Conservation (phyloP, 1,140 invertebrate species). For the Caenorhabditis remanei region DNA sequence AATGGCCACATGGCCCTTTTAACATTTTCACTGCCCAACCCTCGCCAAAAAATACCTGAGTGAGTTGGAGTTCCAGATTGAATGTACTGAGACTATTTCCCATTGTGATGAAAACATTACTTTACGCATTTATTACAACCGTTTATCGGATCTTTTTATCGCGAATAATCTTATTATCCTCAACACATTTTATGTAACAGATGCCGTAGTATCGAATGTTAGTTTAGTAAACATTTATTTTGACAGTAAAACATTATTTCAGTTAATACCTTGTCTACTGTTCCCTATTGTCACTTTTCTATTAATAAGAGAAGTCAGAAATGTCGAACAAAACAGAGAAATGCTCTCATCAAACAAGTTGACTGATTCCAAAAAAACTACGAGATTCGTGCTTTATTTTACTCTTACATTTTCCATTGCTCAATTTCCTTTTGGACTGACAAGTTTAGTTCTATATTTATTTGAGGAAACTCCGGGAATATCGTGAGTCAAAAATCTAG, state of each 20-base stretch:
- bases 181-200: background rate
- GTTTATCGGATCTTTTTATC: background rate
- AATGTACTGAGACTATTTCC: background rate
- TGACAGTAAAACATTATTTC: background rate
- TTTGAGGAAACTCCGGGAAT: too few species aligned
- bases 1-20: too few species aligned
- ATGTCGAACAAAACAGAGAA: background rate
- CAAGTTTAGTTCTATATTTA: too few species aligned
- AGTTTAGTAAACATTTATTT: background rate
- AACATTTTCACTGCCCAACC: too few species aligned
- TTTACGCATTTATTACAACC: too few species aligned
- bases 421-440: background rate
- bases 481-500: too few species aligned
- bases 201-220: background rate
- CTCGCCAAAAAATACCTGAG: too few species aligned
- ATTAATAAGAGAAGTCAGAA: background rate
- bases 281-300: background rate
- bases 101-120: background rate
- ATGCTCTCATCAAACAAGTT: background rate
- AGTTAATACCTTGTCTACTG: background rate
- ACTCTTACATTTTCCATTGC: background rate
- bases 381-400: background rate
- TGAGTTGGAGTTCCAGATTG: background rate
- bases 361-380: background rate
- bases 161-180: background rate